Conservation (phyloP, 2,888 invertebrate species). For the Ennomos fuscantarius region DNA sequence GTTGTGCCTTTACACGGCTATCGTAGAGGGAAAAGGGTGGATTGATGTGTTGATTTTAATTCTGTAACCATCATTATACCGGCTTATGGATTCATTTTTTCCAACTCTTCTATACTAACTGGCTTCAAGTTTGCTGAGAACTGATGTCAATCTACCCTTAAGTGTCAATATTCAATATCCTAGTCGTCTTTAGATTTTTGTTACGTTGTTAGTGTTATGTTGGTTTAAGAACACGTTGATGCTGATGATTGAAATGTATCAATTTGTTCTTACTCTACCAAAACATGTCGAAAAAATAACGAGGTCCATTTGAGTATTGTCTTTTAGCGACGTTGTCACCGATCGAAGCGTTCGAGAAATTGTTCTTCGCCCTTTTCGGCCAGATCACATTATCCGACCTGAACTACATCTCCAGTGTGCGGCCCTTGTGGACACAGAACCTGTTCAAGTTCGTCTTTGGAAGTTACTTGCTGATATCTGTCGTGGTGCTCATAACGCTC, state of each 20-base stretch:
- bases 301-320: constrained; percentile 79
- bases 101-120: background rate
- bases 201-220: constrained; percentile 58
- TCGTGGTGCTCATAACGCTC: constrained; percentile 99
- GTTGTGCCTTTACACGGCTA: constrained; percentile 64
- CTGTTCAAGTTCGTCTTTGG: constrained; percentile 97
- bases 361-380: constrained; percentile 99
- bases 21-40: constrained; percentile 68
- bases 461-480: constrained; percentile 98
- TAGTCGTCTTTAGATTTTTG: constrained; percentile 54
- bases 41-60: constrained; percentile 59
- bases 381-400: constrained; percentile 95
- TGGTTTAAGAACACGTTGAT: constrained; percentile 66
- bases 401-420: constrained; percentile 88
- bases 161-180: constrained; percentile 46
- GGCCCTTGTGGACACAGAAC: constrained; percentile 93
- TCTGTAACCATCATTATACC: background rate
- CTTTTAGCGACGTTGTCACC: constrained; percentile 93
- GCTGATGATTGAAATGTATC: constrained; percentile 58
- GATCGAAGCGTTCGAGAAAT: constrained; percentile 97
- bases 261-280: constrained; percentile 59
- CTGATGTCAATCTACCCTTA: constrained; percentile 71
- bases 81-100: background rate
- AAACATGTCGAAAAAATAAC: constrained; percentile 48
- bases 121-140: constrained; percentile 38